Percentiles rank a stretch among this genome's conserved stretches.
phyloP scores from a whole-genome alignment of 2,113 vertebrate species.

The Chaetops frenatus region DNA sequence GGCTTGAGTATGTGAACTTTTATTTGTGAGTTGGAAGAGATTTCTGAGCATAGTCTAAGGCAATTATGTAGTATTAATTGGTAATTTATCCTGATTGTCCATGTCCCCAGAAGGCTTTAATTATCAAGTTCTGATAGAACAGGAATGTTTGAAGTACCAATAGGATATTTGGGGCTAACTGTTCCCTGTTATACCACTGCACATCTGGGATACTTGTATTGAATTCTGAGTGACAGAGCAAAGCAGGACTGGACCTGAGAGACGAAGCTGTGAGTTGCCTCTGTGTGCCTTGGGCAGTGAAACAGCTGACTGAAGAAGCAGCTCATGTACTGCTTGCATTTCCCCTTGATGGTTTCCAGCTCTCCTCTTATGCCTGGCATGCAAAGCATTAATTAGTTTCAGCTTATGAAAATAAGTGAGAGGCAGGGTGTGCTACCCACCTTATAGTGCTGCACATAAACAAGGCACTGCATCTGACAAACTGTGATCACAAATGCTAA shows the following conservation, averaged over 20 bases:
- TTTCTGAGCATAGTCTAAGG: neutral
- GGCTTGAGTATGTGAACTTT: neutral
- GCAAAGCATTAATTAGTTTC: neutral
- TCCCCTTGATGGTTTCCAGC: conserved; percentile 38
- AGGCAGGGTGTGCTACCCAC: neutral
- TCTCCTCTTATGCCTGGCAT: conserved; percentile 5
- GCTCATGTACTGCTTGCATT: neutral
- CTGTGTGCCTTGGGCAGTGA: neutral
- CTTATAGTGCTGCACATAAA: neutral
- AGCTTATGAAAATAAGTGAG: conserved; percentile 12
- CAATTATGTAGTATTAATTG: neutral
- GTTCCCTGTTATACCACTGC: neutral
- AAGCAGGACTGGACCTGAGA: neutral
- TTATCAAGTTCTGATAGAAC: neutral
- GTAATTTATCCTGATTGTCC: neutral
- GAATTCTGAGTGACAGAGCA: neutral
- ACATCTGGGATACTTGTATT: neutral
- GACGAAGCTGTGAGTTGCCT: neutral
- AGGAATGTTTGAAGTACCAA: neutral
- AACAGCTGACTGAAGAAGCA: conserved; percentile 34
- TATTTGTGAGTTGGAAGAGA: neutral
- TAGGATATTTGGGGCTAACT: neutral
- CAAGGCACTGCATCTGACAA: neutral
- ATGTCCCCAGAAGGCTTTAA: neutral
- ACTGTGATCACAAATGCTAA: neutral